Evolutionary conservation across 2,888 invertebrate genomes (phyloP).

Genomic region (Nebria brevicollis): DNA sequence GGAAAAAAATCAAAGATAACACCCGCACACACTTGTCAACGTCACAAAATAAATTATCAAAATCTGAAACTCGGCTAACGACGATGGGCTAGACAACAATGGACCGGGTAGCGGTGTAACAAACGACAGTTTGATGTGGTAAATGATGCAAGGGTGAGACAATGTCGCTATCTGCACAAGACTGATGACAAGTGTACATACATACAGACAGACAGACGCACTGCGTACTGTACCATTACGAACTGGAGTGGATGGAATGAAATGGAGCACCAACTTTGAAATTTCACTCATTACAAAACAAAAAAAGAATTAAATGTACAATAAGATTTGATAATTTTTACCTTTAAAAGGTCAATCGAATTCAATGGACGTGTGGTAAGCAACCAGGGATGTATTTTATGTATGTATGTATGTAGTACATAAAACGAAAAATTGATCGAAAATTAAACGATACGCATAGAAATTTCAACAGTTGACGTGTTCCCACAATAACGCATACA

Average conservation of each 20-base stretch:
- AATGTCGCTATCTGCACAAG: constrained; percentile 62
- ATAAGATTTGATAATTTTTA: too few relatives aligned
- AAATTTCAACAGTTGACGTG: neutral
- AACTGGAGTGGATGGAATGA: too few relatives aligned
- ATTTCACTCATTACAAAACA: too few relatives aligned
- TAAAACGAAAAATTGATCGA: neutral
- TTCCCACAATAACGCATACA: neutral
- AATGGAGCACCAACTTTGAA: too few relatives aligned
- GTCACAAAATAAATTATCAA: constrained; percentile 56
- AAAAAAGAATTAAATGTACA: too few relatives aligned
- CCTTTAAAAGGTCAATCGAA: too few relatives aligned
- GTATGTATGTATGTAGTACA: too few relatives aligned
- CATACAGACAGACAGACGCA: constrained; percentile 4
- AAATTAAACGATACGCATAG: neutral
- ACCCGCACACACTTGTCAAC: constrained; percentile 50
- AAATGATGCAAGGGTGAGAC: constrained; percentile 64
- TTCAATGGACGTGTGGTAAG: too few relatives aligned
- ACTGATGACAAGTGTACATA: constrained; percentile 53
- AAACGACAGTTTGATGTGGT: constrained; percentile 63
- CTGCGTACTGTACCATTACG: neutral
- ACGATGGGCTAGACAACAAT: constrained; percentile 48
- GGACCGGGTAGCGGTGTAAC: constrained; percentile 53
- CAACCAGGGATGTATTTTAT: too few relatives aligned
- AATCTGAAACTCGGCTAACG: constrained; percentile 56
- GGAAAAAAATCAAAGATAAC: constrained; percentile 51